Conservation (phyloP, 2,797 vertebrate species). For the Diglossa cyanea region DNA sequence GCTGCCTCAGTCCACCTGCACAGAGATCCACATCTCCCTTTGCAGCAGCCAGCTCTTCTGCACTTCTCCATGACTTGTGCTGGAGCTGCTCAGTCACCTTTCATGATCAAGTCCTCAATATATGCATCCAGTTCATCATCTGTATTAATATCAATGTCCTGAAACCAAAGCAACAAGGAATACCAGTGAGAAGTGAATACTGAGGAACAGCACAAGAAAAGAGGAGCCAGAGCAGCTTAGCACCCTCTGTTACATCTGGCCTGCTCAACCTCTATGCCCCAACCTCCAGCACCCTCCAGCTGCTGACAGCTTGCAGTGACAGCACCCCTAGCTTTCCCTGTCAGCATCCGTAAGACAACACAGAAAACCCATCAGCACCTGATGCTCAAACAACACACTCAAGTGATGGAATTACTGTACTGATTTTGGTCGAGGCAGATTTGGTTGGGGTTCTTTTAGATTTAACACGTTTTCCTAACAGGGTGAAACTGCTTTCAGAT, state of each 20-base stretch:
- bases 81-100: slow-evolving; percentile 85
- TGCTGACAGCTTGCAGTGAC: neutral
- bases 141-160: slow-evolving; percentile 99
- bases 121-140: slow-evolving; percentile 98
- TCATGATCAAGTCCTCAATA: slow-evolving; percentile 96
- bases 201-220: neutral
- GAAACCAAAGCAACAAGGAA: slow-evolving; percentile 51
- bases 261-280: neutral
- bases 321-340: neutral
- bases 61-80: neutral
- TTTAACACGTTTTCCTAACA: neutral
- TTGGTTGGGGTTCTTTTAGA: neutral
- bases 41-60: neutral
- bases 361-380: neutral
- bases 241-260: neutral
- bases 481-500: neutral
- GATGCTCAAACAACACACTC: neutral
- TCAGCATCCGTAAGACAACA: neutral
- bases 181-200: neutral
- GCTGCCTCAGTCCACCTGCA: neutral
- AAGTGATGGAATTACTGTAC: neutral
- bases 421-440: neutral
- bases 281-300: neutral
- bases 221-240: neutral
- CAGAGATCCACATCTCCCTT: neutral